Percentiles rank a stretch among this genome's conserved stretches.
These are phyloP conservation scores for Dorcus parallelipipedus DNA, from an alignment of 2,888 invertebrate genomes.

Conservation along the genomic window DNA sequence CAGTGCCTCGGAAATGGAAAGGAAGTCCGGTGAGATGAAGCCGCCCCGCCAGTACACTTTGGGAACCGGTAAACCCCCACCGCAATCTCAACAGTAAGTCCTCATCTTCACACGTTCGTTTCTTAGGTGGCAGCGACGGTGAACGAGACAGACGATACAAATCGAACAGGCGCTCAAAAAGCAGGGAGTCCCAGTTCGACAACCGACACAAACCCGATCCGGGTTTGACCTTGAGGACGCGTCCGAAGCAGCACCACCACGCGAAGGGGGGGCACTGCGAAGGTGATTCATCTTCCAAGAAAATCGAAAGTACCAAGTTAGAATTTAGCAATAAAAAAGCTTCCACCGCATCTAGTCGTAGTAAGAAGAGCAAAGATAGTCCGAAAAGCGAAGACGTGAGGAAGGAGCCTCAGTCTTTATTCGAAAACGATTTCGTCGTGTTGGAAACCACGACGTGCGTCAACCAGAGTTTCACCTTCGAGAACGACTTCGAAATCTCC, in stretches of 20 bases:
- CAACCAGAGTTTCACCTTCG: slow-evolving; percentile 35
- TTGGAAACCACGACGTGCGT: slow-evolving; percentile 31
- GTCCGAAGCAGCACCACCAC: slow-evolving; percentile 34
- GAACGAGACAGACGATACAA: slow-evolving; percentile 57
- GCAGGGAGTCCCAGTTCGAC: slow-evolving; percentile 46
- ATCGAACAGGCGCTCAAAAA: slow-evolving; percentile 49
- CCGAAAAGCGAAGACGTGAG: slow-evolving; percentile 39
- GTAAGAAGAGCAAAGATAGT: slow-evolving; percentile 42
- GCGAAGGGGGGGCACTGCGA: slow-evolving; percentile 47
- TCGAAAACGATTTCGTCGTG: slow-evolving; percentile 70
- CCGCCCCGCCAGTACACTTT: slow-evolving; percentile 32
- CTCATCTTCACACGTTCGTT: slow-evolving; percentile 3
- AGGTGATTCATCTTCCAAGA: slow-evolving; percentile 48
- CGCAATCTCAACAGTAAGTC: not conserved
- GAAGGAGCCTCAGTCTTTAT: slow-evolving; percentile 55
- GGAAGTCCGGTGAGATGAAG: slow-evolving; percentile 48
- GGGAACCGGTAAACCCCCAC: slow-evolving; percentile 22
- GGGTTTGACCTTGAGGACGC: slow-evolving; percentile 38
- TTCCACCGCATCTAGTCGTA: slow-evolving; percentile 26
- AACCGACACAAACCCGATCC: slow-evolving; percentile 39
- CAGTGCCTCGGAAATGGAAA: slow-evolving; percentile 57
- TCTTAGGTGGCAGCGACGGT: slow-evolving; percentile 53
- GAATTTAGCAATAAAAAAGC: slow-evolving; percentile 36
- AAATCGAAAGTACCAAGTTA: slow-evolving; percentile 27
- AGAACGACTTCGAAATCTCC: slow-evolving; percentile 42